Evolutionary conservation across 1,140 invertebrate species (phyloP), one percentile per base, ranked within the genome.

Genomic region (Protaetia brevitarsis): DNA sequence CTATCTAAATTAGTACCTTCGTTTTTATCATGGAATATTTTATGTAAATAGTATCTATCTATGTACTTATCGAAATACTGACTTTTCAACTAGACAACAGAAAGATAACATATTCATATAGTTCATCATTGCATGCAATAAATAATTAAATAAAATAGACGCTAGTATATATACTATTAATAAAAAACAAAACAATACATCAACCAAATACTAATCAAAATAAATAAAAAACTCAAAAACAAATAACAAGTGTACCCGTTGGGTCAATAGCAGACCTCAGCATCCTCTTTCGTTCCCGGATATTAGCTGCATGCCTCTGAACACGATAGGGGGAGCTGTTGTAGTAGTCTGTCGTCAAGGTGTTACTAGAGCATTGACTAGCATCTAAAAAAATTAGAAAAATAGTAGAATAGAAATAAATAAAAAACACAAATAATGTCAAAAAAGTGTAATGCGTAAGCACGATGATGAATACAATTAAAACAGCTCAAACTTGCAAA

Each of bases 221-320:
- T 21, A 28, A 59, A 30, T 13, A 59, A 59, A 59, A 29, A 59
- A 59, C 26, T 29, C 57, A 28, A 59, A 59, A 59, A 59, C 27
- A 59, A 59, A 59, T 28, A 29, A 10, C 30, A 59, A 59, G 68
- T 72, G 81, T 87, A 88, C 86, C 86, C 86, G 84, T 86, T 87
- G 82, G 86, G 86, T 78, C 77, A 76, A 79, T 79, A 84, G 86
- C 86, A 84, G 89, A 95, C 92, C 93, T 95, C 84, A 97, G 89
- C 94, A 98, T 97, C 74, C 96, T 86, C 83, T 95, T 95, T 73
- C 95, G 84, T 82, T 98, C 96, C 36, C 96, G 85, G 59, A 97
- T 91, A 80, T 95, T 97, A 31, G 95, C 94, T 1, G 94, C 92
- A 70, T 94, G 92, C 65, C 93, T 83, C 77, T 95, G 93, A 41